A percentile compares a stretch with the other conserved stretches of the same genome.
Evolutionary conservation across 2,888 invertebrate genomes (phyloP).

Genomic region (Ornithoptera alexandrae): DNA sequence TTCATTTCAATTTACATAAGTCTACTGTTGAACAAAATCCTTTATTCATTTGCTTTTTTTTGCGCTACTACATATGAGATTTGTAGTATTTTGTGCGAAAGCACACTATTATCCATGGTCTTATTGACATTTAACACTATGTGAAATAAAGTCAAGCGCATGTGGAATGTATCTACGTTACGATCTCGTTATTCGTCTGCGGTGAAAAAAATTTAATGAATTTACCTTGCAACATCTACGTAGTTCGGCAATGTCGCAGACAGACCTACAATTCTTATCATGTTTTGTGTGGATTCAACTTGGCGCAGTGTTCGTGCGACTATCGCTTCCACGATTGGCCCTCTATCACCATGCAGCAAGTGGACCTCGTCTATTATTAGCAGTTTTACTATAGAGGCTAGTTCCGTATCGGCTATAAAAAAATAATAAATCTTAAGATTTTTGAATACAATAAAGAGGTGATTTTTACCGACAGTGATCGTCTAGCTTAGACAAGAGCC

Average conservation of each 20-base stretch:
- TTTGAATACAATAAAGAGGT: too few relatives aligned
- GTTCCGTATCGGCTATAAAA: conserved; percentile 87
- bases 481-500: not conserved
- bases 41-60: too few relatives aligned
- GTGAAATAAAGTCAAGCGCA: too few relatives aligned
- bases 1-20: too few relatives aligned
- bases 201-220: not conserved
- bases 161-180: too few relatives aligned
- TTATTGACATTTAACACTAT: too few relatives aligned
- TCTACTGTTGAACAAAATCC: too few relatives aligned
- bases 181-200: too few relatives aligned
- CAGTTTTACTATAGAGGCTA: conserved; percentile 93
- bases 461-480: too few relatives aligned
- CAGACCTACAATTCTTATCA: conserved; percentile 97
- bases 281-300: conserved; percentile 93
- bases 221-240: conserved; percentile 90
- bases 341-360: conserved; percentile 96
- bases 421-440: not conserved
- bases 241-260: conserved; percentile 99
- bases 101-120: too few relatives aligned
- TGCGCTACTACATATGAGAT: too few relatives aligned
- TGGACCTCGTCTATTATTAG: conserved; percentile 99
- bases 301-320: conserved; percentile 97
- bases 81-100: too few relatives aligned
- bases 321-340: conserved; percentile 97